Percentiles rank a stretch among this genome's conserved stretches.
Conservation (phyloP, 2,888 invertebrate species). For the Adelphocoris suturalis region DNA sequence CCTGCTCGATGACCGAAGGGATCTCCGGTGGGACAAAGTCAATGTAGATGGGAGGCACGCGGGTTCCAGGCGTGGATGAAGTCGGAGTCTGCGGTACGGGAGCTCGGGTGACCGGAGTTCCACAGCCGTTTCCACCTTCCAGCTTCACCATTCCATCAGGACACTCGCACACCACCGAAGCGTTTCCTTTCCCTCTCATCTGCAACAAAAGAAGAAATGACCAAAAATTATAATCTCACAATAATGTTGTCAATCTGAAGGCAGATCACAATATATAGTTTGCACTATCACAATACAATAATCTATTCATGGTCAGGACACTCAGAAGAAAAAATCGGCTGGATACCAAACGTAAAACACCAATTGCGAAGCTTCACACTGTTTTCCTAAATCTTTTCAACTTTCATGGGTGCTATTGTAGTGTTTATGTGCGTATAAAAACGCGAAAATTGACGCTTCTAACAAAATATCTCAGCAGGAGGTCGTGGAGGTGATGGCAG, state of each 20-base stretch:
- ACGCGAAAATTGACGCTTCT: too few species aligned
- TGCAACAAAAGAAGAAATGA: constrained; percentile 31
- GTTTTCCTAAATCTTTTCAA: too few species aligned
- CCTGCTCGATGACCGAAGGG: constrained; percentile 42
- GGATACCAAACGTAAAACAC: too few species aligned
- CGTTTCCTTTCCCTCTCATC: constrained; percentile 4
- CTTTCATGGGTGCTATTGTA: too few species aligned
- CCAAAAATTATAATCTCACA: background rate
- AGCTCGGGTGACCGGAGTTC: constrained; percentile 45
- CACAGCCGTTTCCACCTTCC: constrained; percentile 89
- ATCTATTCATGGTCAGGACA: too few species aligned
- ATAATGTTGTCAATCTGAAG: background rate
- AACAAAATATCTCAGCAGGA: too few species aligned
- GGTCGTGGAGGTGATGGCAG: too few species aligned
- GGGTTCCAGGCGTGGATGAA: background rate
- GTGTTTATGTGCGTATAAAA: too few species aligned
- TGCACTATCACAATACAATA: too few species aligned
- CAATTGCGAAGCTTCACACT: too few species aligned
- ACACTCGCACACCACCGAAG: constrained; percentile 88
- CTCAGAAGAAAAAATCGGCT: too few species aligned
- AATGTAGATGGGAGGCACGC: constrained; percentile 61
- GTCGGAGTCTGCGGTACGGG: background rate
- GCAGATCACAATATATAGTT: too few species aligned
- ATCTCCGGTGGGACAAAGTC: constrained; percentile 54
- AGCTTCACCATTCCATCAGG: constrained; percentile 89